Evolutionary conservation across 2,113 vertebrate genomes (phyloP).

Genomic region (Archilochus colubris): DNA sequence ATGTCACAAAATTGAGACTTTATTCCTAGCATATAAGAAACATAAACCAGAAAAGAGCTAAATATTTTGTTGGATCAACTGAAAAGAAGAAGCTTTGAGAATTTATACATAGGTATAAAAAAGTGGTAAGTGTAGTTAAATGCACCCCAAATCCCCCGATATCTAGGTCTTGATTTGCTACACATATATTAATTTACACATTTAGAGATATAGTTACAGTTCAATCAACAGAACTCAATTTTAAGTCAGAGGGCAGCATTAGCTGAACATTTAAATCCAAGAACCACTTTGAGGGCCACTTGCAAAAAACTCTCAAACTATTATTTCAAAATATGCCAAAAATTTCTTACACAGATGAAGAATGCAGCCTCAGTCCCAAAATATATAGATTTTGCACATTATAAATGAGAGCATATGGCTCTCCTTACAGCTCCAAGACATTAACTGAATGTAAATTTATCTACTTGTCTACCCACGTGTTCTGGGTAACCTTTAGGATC

Average conservation of each 20-base stretch:
- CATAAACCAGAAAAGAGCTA: background rate
- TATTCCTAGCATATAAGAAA: background rate
- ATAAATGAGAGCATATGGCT: conserved; percentile 56
- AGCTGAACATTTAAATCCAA: background rate
- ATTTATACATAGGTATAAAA: background rate
- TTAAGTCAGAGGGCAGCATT: background rate
- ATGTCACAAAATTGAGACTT: background rate
- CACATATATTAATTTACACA: background rate
- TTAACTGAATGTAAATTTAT: conserved; percentile 10
- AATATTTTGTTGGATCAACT: background rate
- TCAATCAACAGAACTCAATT: background rate
- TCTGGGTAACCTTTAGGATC: conserved; percentile 48
- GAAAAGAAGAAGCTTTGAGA: background rate
- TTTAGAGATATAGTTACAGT: background rate
- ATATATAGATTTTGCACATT: conserved; percentile 42
- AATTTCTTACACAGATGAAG: conserved; percentile 3
- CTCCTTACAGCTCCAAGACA: conserved; percentile 32
- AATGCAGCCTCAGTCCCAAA: conserved; percentile 1
- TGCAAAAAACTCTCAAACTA: background rate
- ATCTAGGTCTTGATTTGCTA: background rate
- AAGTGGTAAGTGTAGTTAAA: background rate
- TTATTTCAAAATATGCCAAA: background rate
- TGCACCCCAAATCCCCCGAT: background rate
- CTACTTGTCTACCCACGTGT: conserved; percentile 36
- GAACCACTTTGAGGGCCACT: background rate